A percentile compares a stretch with the other conserved stretches of the same genome.
Evolutionary conservation across 2,797 vertebrate species (phyloP).

Genomic region (Paguma larvata): DNA sequence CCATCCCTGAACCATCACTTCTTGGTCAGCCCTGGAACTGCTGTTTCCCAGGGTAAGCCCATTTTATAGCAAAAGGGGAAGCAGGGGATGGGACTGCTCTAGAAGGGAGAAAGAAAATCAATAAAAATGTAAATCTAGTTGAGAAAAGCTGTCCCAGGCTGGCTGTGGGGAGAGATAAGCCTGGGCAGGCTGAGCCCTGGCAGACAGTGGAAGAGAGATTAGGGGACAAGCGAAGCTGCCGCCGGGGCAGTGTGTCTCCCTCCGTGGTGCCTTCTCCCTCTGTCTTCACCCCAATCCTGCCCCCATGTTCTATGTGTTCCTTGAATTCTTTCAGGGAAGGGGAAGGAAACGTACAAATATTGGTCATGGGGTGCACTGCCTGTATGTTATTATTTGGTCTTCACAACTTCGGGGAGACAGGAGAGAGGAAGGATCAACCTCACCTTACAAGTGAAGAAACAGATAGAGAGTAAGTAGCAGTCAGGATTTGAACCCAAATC

Average conservation of each 20-base stretch:
- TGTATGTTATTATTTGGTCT: neutral
- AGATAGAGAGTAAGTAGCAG: neutral
- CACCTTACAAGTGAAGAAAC: constrained; percentile 5
- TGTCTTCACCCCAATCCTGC: neutral
- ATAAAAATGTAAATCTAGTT: constrained; percentile 84
- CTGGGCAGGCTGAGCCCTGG: constrained; percentile 52
- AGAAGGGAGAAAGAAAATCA: constrained; percentile 74
- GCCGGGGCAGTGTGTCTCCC: neutral
- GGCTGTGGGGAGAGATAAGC: constrained; percentile 80
- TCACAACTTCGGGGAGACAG: neutral
- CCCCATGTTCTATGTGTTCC: neutral
- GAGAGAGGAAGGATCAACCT: neutral
- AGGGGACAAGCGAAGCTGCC: neutral
- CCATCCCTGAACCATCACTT: neutral
- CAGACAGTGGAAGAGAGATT: constrained; percentile 69
- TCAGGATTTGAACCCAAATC: neutral
- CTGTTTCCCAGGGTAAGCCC: constrained; percentile 44
- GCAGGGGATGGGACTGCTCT: constrained; percentile 48
- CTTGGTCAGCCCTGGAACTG: constrained; percentile 2
- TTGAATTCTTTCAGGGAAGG: neutral
- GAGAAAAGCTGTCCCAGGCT: constrained; percentile 74
- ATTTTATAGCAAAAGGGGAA: constrained; percentile 63
- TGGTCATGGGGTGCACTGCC: neutral
- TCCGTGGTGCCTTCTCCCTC: neutral
- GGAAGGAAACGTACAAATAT: neutral